Evolutionary conservation across 2,113 vertebrate species (phyloP).

Genomic region (Salvelinus sp.): DNA sequence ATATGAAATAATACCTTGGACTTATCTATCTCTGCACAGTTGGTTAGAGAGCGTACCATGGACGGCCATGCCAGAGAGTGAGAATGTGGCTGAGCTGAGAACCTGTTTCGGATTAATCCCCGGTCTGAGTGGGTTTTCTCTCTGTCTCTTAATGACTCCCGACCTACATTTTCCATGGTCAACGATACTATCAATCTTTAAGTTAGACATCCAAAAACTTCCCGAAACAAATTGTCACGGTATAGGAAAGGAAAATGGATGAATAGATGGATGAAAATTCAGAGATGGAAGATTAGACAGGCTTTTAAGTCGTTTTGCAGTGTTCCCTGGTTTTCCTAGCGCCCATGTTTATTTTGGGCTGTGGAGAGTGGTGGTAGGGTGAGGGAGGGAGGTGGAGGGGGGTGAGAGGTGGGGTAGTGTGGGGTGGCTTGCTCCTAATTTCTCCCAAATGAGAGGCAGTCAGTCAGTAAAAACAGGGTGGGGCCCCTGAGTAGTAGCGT

Average conservation of each 20-base stretch:
- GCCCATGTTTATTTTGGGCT: conserved; percentile 48
- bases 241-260: conserved; percentile 42
- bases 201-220: conserved; percentile 9
- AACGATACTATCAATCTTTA: conserved; percentile 21
- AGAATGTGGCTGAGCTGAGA: conserved; percentile 1
- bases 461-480: conserved; percentile 19
- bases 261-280: conserved; percentile 15
- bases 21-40: neutral
- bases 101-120: neutral
- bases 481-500: conserved; percentile 54
- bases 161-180: conserved; percentile 40
- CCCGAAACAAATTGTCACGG: conserved; percentile 18
- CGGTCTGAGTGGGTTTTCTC: neutral
- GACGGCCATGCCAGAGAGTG: neutral
- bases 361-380: neutral
- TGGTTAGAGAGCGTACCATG: neutral
- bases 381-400: neutral
- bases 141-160: neutral
- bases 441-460: conserved; percentile 34
- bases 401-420: neutral
- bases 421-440: neutral
- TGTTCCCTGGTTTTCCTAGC: conserved; percentile 45
- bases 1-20: neutral
- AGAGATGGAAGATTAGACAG: conserved; percentile 43
- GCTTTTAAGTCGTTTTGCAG: conserved; percentile 37